Evolutionary conservation across 2,888 invertebrate genomes (phyloP).

Genomic region (Altica lythri): DNA sequence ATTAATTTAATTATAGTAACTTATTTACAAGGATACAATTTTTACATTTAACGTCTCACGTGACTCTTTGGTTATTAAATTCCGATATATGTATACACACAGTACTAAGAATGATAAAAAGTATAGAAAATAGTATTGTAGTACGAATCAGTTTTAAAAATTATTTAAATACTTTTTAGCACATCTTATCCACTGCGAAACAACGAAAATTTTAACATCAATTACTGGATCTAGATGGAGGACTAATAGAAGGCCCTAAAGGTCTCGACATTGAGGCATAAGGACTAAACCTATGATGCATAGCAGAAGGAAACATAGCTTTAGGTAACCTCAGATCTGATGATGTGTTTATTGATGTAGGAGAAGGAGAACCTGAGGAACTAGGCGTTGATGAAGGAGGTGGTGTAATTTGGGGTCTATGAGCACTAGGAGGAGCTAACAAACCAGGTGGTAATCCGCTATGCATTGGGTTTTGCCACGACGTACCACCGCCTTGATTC

Average conservation of each 20-base stretch:
- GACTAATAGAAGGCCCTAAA: slow-evolving; percentile 44
- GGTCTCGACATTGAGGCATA: slow-evolving; percentile 51
- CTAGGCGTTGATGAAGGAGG: slow-evolving; percentile 60
- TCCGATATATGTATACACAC: too few relatives aligned
- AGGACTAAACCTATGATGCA: slow-evolving; percentile 58
- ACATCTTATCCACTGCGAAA: too few relatives aligned
- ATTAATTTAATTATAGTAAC: slow-evolving; percentile 21
- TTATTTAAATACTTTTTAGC: too few relatives aligned
- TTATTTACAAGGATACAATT: slow-evolving; percentile 39
- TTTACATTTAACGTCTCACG: slow-evolving; percentile 43
- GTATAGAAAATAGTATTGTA: too few relatives aligned
- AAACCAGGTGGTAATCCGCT: slow-evolving; percentile 55
- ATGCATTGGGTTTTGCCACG: slow-evolving; percentile 54
- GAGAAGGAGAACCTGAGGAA: slow-evolving; percentile 66
- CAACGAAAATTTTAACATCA: slow-evolving; percentile 42
- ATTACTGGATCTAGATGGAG: slow-evolving; percentile 45
- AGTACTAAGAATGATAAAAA: too few relatives aligned
- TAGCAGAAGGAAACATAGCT: slow-evolving; percentile 56
- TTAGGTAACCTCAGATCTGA: slow-evolving; percentile 57
- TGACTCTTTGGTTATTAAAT: slow-evolving; percentile 49
- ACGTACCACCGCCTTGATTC: slow-evolving; percentile 51
- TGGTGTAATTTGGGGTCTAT: slow-evolving; percentile 56
- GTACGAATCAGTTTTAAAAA: too few relatives aligned
- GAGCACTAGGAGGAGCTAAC: slow-evolving; percentile 53
- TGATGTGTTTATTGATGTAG: slow-evolving; percentile 54